Percentiles rank a stretch among this genome's conserved stretches.
Evolutionary conservation across 1,140 invertebrate species (phyloP).

Genomic region (Hermetia illucens): DNA sequence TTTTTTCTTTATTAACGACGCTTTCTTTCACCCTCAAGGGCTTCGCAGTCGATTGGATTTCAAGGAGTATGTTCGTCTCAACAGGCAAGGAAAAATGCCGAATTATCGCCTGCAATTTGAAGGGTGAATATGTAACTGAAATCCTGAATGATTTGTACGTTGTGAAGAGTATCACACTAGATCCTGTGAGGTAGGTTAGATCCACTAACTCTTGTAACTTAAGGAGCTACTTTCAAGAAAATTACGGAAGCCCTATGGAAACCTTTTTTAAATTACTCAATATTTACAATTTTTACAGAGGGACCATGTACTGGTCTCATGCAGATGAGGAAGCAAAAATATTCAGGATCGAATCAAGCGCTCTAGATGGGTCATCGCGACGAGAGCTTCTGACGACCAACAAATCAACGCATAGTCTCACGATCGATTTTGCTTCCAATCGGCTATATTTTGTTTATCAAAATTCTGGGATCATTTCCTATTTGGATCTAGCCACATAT

Average conservation of each 20-base stretch:
- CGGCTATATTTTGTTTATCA: constrained; percentile 58
- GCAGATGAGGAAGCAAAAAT: constrained; percentile 18
- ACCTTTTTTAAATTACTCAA: too few species aligned
- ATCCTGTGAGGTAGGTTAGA: constrained; percentile 39
- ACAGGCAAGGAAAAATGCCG: constrained; percentile 31
- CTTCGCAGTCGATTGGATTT: constrained; percentile 60
- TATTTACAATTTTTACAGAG: constrained; percentile 29
- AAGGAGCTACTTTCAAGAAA: too few species aligned
- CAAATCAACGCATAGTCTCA: constrained; percentile 35
- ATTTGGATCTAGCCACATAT: constrained; percentile 39
- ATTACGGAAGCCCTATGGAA: too few species aligned
- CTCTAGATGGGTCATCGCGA: constrained; percentile 46
- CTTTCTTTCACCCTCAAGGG: constrained; percentile 20
- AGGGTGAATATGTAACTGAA: constrained; percentile 51
- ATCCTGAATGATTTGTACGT: constrained; percentile 25
- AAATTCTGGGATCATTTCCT: constrained; percentile 45
- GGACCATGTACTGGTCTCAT: constrained; percentile 47
- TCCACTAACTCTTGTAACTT: not conserved
- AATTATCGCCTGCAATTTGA: constrained; percentile 53
- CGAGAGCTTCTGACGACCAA: constrained; percentile 15
- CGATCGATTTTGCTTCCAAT: constrained; percentile 41
- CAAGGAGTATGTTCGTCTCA: constrained; percentile 54
- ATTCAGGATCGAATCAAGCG: constrained; percentile 42
- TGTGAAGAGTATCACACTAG: constrained; percentile 42
- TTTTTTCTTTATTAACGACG: not conserved